A percentile compares a stretch with the other conserved stretches of the same genome.
These are phyloP conservation scores for Mythimna lalbum DNA, from an alignment of 2,888 invertebrate species.

Conservation along the genomic window DNA sequence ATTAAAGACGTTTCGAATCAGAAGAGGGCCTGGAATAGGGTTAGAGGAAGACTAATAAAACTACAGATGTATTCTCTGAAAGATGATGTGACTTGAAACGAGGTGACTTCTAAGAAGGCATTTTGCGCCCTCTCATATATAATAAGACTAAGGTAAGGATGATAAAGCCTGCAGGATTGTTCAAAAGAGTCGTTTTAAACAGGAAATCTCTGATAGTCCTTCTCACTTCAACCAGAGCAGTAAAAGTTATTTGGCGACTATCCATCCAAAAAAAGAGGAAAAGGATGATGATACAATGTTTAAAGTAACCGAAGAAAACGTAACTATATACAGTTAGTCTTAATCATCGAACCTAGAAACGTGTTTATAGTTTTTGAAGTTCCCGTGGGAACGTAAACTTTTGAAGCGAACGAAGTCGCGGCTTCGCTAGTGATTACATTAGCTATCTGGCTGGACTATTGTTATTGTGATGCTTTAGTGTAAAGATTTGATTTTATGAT, in stretches of 20 bases:
- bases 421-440: constrained; percentile 24
- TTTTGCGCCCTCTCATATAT: no score
- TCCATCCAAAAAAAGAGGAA: not conserved
- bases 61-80: not conserved
- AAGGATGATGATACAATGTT: not conserved
- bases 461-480: not conserved
- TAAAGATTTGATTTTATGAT: constrained; percentile 8
- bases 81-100: not conserved
- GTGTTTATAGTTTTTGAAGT: constrained; percentile 44
- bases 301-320: not conserved
- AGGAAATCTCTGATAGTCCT: no score
- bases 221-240: no score
- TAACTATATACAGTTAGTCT: not conserved
- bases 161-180: no score
- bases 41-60: not conserved
- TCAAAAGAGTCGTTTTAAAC: no score
- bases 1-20: not conserved
- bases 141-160: no score
- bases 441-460: constrained; percentile 10
- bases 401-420: constrained; percentile 8
- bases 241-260: not conserved
- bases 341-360: constrained; percentile 21
- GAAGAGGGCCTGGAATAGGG: not conserved
- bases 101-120: not conserved
- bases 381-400: constrained; percentile 54